Base-by-base conservation (phyloP, 2,797 vertebrate species). In the Nyctibius grandis region DNA sequence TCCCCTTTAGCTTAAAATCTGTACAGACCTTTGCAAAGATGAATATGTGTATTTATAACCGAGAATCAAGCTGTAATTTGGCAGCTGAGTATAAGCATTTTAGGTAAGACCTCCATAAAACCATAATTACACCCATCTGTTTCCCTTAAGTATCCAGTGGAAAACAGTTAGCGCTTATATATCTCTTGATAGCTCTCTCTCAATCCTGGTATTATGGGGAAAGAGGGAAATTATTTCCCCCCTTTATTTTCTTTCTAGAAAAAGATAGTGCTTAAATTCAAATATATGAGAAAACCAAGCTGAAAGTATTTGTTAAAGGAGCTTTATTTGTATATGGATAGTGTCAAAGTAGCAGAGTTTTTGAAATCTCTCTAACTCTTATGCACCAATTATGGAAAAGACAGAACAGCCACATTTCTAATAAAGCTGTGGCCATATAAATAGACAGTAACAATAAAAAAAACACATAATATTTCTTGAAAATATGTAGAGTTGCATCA, bases 21-120 rank as follows among this genome's bases (percentile, higher is more conserved):
- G 25, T 75, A 33, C 28, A 47, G 57, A 28, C 14, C 34, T 89
- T 89, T 82, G 87, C 11, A 33, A 74, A 93, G 85, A 93, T 67
- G 60, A 77, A 82, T 92, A 19, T 26, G 12, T 40, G 5, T 64
- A n/a, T 83, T 87, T 93, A 77, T 93, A 87, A 63, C 28, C 0
- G 8, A 76, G 80, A 83, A 61, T 80, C 47, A 85, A 95, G 72
- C 68, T 48, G 31, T 77, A 89, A 80, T 38, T 69, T 78, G 74
- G 74, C 91, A 92, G 70, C 53, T 85, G 86, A 93, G 50, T 82
- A 47, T 56, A 76, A 67, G 83, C 74, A 42, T 94, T 95, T 91
- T 77, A 89, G 88, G 88, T 88, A 89, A 91, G 84, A 78, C 44
- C 38, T 89, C 75, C 81, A 70, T 91, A 93, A 96, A 91, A 36